These are phyloP conservation scores for Leucozona laternaria DNA, from an alignment of 2,888 invertebrate species.

Conservation along the genomic window DNA sequence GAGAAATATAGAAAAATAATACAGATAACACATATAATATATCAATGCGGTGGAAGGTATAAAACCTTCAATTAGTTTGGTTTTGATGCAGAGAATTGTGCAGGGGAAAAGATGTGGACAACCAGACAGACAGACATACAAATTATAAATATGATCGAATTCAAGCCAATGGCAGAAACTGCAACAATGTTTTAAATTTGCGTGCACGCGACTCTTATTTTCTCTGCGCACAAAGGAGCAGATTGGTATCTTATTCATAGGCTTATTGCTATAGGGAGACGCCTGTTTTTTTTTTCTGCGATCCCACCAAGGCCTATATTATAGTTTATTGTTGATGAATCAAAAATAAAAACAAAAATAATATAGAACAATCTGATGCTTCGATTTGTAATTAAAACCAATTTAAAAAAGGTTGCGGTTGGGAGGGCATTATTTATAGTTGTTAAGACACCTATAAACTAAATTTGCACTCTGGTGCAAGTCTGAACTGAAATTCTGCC, in stretches of 20 bases:
- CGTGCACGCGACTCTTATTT: constrained; percentile 43
- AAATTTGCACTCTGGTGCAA: not conserved
- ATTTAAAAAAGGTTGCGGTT: not conserved
- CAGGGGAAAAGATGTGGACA: not conserved
- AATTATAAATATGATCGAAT: constrained; percentile 25
- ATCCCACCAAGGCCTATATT: constrained; percentile 4
- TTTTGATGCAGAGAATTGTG: not conserved
- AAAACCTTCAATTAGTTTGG: not conserved
- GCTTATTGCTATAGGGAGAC: not conserved
- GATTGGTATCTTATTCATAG: constrained; percentile 23
- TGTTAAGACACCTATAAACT: constrained; percentile 55
- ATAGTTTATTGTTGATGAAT: constrained; percentile 71
- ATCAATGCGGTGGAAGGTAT: not conserved
- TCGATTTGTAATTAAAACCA: constrained; percentile 6
- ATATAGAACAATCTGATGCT: not conserved
- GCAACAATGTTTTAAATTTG: constrained; percentile 65
- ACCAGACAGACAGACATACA: not conserved
- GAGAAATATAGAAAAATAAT: constrained; percentile 36
- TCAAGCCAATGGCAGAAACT: constrained; percentile 24
- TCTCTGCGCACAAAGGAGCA: not conserved
- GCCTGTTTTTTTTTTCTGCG: not conserved
- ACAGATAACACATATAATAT: constrained; percentile 53
- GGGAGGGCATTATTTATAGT: constrained; percentile 40
- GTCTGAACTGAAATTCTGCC: not conserved
- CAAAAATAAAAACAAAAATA: not conserved